Evolutionary conservation across 2,113 vertebrate species (phyloP).

Genomic region (Tetrao urogallus): DNA sequence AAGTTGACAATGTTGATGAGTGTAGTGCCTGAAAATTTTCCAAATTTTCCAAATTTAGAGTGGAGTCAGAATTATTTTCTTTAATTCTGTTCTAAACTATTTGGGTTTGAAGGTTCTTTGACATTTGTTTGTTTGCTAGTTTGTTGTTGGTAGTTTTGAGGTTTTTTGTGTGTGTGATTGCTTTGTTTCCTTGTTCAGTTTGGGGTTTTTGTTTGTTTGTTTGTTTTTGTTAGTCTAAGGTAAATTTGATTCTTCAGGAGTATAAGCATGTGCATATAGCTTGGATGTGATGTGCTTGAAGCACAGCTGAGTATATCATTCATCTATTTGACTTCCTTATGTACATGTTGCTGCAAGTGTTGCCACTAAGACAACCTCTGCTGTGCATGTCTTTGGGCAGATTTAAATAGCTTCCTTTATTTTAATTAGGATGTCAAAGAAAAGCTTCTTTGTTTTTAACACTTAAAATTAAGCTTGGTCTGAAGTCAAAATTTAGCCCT

Average conservation of each 20-base stretch:
- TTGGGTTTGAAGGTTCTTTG: not conserved
- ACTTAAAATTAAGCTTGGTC: conserved; percentile 51
- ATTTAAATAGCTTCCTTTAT: conserved; percentile 54
- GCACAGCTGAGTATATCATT: not conserved
- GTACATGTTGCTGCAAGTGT: not conserved
- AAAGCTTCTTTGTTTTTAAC: conserved; percentile 33
- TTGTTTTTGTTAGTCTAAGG: not conserved
- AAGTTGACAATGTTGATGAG: not conserved
- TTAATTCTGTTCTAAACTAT: not conserved
- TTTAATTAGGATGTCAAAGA: conserved; percentile 60
- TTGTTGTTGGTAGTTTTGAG: not conserved
- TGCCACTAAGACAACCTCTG: not conserved
- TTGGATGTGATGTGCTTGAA: not conserved
- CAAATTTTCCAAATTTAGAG: not conserved
- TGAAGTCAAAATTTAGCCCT: conserved; percentile 37
- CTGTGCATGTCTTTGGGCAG: conserved; percentile 15
- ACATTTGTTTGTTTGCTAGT: not conserved
- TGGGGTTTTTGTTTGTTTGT: not conserved
- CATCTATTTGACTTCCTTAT: not conserved
- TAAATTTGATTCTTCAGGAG: not conserved
- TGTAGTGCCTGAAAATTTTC: not conserved
- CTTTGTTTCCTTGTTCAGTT: not conserved
- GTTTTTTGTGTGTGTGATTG: not conserved
- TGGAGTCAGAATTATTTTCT: not conserved
- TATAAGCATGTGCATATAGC: not conserved